Base-by-base conservation (phyloP, 1,140 invertebrate genomes). In the Andricus grossulariae region DNA sequence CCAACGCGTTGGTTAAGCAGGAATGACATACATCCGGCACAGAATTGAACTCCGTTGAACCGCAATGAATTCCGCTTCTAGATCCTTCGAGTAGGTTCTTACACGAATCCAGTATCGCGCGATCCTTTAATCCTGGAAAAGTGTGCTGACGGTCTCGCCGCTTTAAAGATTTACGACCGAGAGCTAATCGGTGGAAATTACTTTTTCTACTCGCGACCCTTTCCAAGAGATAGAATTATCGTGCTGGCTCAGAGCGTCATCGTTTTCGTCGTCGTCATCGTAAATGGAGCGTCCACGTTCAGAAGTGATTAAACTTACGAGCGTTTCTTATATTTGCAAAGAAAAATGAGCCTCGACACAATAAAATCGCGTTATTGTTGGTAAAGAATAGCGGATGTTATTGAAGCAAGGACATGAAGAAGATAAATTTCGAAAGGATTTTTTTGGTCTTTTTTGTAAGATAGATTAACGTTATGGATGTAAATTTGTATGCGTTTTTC, bases 131-230 rank as follows among this genome's bases (percentile, higher is more conserved):
- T 66, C 57, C 57, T 66, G 6, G 57, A 39, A 66, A 66, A 66
- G 57, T 66, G 32, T 21, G 57, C 13, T 66, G 57, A 66, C 25
- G 12, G 57, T 66, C 2, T 66, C 57, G 25, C 57, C 13, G 25
- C 21, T 66, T 39, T 39, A 16, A 66, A 66, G 57, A 66, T 66
- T 66, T 66, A 66, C 21, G 57, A 66, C 13, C 25, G 25, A 66
- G 25, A 66, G 57, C 57, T 66, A 66, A 66, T 66, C 57, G 57
- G 57, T 39, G 57, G 57, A 66, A 66, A 66, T 66, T 21, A 6
- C 57, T 66, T 66, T 66, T 66, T 66, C 25, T 66, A 66, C 57
- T 66, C 16, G 21, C 32, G 57, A 66, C 25, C 57, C 57, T 66
- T 66, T 66, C 25, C 21, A 16, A 21, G 19, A 60, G 57, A 60